Evolutionary conservation across 2,797 vertebrate species (phyloP), one percentile per base, ranked within the genome.

Genomic region (Sandelia bainsii): DNA sequence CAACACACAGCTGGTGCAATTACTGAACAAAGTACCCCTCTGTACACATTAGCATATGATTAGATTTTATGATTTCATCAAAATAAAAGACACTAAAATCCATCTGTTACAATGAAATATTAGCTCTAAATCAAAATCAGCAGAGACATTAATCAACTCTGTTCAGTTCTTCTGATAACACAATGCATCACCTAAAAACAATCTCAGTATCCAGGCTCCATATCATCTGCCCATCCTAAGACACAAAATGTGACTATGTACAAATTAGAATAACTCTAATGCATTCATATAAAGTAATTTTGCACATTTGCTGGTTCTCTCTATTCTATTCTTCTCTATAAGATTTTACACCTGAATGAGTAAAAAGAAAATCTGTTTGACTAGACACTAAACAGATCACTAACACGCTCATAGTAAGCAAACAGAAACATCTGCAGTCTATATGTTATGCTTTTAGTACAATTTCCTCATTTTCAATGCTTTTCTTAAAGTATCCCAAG

Each of bases 41-140:
- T 59, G 56, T 62, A n/a, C 49, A 29, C 37, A 39, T 61, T 10
- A 20, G 46, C 39, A 25, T 42, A 17, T 64, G 52, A 57, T 50
- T 51, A 8, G 2, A 32, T 6, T 32, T 8, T 16, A 22, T 27
- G 39, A 40, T 40, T 13, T 40, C 39, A 40, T 40, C 11, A 40
- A 44, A 44, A 40, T 4, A 40, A 48, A 48, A 8, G 23, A 9
- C 5, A 20, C 22, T 40, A 17, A 42, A 40, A 34, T 29, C 6
- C 14, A 20, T 27, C 16, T 11, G 4, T 32, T 11, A 62, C 62
- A 29, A 42, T 34, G 32, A 48, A 58, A 46, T 20, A 62, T 34
- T 3, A 37, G 25, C n/a, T 78, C 45, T 17, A 2, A 39, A 25
- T 42, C 23, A 54, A 1, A 54, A 17, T 4, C 5, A 49, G 32